These are phyloP conservation scores for Parauchenoglanis ngamensis DNA, from an alignment of 2,797 vertebrate genomes.

Conservation along the genomic window DNA sequence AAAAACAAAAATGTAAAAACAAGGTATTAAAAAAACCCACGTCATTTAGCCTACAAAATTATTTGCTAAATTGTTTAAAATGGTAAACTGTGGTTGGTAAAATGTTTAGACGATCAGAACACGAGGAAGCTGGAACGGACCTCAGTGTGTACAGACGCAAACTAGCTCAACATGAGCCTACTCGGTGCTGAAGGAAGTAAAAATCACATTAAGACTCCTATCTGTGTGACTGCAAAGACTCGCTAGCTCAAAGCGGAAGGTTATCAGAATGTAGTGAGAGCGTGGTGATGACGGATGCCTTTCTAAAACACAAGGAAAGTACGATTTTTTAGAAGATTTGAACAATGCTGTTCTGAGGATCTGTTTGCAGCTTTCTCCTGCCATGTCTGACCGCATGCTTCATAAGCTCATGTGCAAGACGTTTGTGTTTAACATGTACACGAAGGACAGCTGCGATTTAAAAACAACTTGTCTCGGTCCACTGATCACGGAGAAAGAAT, in stretches of 20 bases:
- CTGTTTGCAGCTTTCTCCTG: neutral
- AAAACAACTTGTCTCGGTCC: neutral
- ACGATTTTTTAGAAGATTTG: neutral
- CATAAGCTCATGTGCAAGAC: no score
- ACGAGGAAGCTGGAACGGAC: neutral
- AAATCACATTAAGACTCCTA: neutral
- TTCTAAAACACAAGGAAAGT: neutral
- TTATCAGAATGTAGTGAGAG: neutral
- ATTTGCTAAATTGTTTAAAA: neutral
- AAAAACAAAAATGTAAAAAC: neutral
- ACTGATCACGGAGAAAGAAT: neutral
- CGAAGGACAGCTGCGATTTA: slow-evolving; percentile 14
- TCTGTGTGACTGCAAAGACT: neutral
- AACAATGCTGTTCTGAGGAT: neutral
- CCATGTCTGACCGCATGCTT: neutral
- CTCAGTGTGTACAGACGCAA: neutral
- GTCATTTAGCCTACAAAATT: neutral
- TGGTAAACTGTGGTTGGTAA: no score
- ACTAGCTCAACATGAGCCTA: neutral
- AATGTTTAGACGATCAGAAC: neutral
- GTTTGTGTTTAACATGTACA: neutral
- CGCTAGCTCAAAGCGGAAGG: neutral
- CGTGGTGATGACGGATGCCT: neutral
- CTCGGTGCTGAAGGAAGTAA: neutral
- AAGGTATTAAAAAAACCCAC: neutral